These are phyloP conservation scores for Channallabes apus DNA, from an alignment of 2,797 vertebrate species.

Conservation along the genomic window DNA sequence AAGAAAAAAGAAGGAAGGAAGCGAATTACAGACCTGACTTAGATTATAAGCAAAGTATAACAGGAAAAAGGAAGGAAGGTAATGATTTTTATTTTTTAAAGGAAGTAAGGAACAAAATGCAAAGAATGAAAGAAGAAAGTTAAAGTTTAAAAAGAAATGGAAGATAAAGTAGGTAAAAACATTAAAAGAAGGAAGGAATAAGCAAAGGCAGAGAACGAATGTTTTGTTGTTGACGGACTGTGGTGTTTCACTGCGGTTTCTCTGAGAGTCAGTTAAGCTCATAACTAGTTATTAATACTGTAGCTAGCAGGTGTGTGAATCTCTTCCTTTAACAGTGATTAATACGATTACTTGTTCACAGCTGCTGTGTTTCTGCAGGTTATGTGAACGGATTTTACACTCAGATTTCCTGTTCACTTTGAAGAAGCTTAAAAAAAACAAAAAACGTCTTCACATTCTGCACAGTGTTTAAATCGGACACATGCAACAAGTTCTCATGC, in stretches of 20 bases:
- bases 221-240: neutral
- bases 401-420: neutral
- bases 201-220: neutral
- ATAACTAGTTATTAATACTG: neutral
- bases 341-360: neutral
- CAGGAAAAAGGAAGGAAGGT: neutral
- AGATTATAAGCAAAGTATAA: neutral
- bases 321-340: neutral
- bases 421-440: neutral
- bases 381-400: neutral
- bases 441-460: neutral
- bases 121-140: neutral
- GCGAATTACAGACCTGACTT: too few species aligned
- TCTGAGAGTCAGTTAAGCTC: neutral
- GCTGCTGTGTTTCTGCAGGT: neutral
- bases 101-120: neutral
- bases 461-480: neutral
- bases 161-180: neutral
- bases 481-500: too few species aligned
- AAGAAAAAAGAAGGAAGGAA: neutral
- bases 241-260: neutral
- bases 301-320: neutral
- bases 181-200: neutral
- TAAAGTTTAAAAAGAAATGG: neutral
- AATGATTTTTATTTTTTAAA: neutral